Conservation (phyloP, 1,140 invertebrate species). For the Yoshiicerus persimilis region DNA sequence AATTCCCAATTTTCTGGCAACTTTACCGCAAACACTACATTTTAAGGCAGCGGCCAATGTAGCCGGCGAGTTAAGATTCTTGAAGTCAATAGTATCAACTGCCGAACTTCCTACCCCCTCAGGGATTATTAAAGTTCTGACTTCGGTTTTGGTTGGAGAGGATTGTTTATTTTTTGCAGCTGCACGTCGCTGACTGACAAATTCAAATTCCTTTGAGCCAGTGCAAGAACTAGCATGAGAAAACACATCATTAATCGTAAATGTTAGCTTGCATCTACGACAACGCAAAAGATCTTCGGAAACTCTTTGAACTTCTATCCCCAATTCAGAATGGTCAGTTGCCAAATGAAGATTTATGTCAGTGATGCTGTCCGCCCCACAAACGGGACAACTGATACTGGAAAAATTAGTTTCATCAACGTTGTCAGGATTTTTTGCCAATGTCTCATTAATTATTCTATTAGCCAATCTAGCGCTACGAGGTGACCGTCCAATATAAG, state of each 20-base stretch:
- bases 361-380: slow-evolving; percentile 15
- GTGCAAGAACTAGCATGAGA: slow-evolving; percentile 36
- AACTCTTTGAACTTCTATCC: slow-evolving; percentile 29
- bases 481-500: slow-evolving; percentile 21
- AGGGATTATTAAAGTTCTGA: neutral
- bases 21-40: slow-evolving; percentile 39
- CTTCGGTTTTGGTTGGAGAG: neutral
- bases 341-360: slow-evolving; percentile 37
- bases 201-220: slow-evolving; percentile 15
- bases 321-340: slow-evolving; percentile 35
- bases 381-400: slow-evolving; percentile 40
- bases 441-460: neutral
- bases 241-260: slow-evolving; percentile 41
- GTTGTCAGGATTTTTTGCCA: neutral
- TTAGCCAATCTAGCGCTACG: slow-evolving; percentile 39
- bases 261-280: slow-evolving; percentile 38
- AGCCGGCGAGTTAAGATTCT: slow-evolving; percentile 24
- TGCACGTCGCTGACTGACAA: neutral
- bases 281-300: slow-evolving; percentile 30
- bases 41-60: neutral
- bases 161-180: neutral
- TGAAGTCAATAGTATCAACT: slow-evolving; percentile 37
- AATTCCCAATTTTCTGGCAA: slow-evolving; percentile 9
- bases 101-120: slow-evolving; percentile 40
- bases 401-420: slow-evolving; percentile 3